Base-by-base conservation (phyloP, 2,888 invertebrate species). In the Rhagonycha lutea region DNA sequence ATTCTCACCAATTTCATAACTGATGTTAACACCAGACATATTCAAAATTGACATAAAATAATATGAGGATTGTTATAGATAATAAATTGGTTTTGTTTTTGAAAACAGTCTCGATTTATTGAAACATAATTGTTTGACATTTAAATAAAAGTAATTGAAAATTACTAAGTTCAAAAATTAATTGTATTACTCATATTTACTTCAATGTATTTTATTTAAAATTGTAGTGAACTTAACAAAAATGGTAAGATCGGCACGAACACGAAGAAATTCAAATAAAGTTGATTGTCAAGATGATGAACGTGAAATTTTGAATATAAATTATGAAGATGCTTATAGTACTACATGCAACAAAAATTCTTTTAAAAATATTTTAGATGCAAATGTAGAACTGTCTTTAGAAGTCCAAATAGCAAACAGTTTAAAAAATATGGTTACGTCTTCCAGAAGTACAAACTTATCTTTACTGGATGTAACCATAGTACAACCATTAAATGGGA, bases 321-420 rank as follows among this genome's bases (percentile, higher is more conserved):
- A 73, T 69, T 79, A 79, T 14, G 77, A 75, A 24, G 74, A 69
- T 32, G 11, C 14, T 9, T 23, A 68, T 14, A 24, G 14, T 14
- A 3, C 61, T 14, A 3, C 61, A 10, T 32, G 60, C 26, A 14
- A 61, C n/a, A 70, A 28, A 61, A 8, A 24, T 29, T 24, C 62
- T 61, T n/a, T 14, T 24, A 47, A 26, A 12, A 32, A 61, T 61
- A 60, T 60, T 11, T 70, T 74, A 47, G 23, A 72, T 63, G 69
- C 72, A 76, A 76, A 76, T 76, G 81, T 83, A 23, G 85, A 85
- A 77, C 79, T 86, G 14, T 84, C 83, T 14, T 78, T 87, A 23
- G 87, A 87, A 77, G 82, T 87, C 3, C 86, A 87, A 79, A 85
- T 87, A 79, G 84, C 85, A 72, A 84, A 85, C 63, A 85, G 84